Conservation (phyloP, 2,888 invertebrate species). For the Amphipyra berbera region DNA sequence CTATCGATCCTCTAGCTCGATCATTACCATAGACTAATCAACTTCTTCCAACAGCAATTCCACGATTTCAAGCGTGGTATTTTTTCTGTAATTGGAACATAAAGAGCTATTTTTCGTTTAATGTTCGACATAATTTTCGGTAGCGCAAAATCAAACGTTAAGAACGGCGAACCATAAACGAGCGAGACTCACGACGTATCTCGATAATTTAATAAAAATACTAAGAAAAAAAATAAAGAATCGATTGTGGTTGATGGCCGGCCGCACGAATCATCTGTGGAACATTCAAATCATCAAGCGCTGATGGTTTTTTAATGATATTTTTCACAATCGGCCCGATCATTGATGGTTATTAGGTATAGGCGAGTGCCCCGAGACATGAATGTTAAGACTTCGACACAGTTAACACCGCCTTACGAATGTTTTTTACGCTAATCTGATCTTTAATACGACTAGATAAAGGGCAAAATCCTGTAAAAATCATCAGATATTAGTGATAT, state of each 20-base stretch:
- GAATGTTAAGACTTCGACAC: slow-evolving; percentile 71
- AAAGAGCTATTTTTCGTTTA: slow-evolving; percentile 11
- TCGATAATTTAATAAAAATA: slow-evolving; percentile 86
- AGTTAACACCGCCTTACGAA: slow-evolving; percentile 56
- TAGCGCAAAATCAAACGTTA: slow-evolving; percentile 63
- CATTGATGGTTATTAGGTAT: slow-evolving; percentile 89
- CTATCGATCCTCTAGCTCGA: slow-evolving; percentile 82
- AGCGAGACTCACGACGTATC: slow-evolving; percentile 67
- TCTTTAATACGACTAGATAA: slow-evolving; percentile 59
- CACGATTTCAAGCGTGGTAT: slow-evolving; percentile 19
- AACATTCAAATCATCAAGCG: slow-evolving; percentile 87
- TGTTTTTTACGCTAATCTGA: slow-evolving; percentile 61
- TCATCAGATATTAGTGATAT: slow-evolving; percentile 63
- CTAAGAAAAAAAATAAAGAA: slow-evolving; percentile 78
- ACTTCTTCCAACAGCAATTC: slow-evolving; percentile 36
- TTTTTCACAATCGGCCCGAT: slow-evolving; percentile 90
- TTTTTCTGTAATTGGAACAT: slow-evolving; percentile 21
- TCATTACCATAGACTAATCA: slow-evolving; percentile 68
- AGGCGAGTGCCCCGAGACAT: slow-evolving; percentile 84
- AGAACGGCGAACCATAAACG: slow-evolving; percentile 65
- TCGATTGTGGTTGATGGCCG: slow-evolving; percentile 88
- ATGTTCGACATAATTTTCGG: slow-evolving; percentile 36
- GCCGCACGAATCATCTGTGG: slow-evolving; percentile 80
- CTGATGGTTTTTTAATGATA: slow-evolving; percentile 91
- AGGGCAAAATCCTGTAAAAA: slow-evolving; percentile 56